These are phyloP conservation scores for Eupeodes corollae DNA, from an alignment of 1,140 invertebrate genomes.

Conservation along the genomic window DNA sequence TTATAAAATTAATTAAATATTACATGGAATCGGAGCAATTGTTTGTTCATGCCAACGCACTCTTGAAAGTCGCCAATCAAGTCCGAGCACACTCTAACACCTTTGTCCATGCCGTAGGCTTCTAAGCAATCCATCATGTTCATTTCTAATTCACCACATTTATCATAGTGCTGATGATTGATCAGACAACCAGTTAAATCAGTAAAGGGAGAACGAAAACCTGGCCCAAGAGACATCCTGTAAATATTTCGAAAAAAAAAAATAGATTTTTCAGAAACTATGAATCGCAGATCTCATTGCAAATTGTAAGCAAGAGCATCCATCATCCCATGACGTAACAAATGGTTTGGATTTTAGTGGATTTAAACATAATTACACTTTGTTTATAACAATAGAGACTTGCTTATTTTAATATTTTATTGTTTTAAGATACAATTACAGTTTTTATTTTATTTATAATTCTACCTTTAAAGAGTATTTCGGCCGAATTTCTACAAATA, in stretches of 20 bases:
- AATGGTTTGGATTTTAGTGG: constrained; percentile 8
- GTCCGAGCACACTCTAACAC: constrained; percentile 43
- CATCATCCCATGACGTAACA: constrained; percentile 21
- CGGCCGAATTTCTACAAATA: too few species aligned
- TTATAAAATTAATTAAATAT: constrained; percentile 7
- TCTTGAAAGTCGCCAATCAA: constrained; percentile 54
- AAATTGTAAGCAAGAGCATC: too few species aligned
- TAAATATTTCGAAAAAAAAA: neutral
- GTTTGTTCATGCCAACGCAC: constrained; percentile 47
- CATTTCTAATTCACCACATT: constrained; percentile 54
- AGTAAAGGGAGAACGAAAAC: constrained; percentile 50
- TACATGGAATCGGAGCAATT: constrained; percentile 44
- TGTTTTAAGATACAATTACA: neutral
- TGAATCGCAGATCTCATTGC: too few species aligned
- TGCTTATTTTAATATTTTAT: too few species aligned
- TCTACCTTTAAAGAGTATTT: too few species aligned
- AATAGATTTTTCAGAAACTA: neutral
- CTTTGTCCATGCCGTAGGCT: constrained; percentile 54
- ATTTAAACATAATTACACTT: too few species aligned
- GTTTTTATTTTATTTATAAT: neutral
- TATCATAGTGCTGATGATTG: constrained; percentile 48
- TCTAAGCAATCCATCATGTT: constrained; percentile 58
- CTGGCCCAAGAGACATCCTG: constrained; percentile 44
- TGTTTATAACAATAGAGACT: too few species aligned
- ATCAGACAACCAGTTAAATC: constrained; percentile 51